Conservation (phyloP, 2,888 invertebrate genomes). For the Ophion costatus region DNA sequence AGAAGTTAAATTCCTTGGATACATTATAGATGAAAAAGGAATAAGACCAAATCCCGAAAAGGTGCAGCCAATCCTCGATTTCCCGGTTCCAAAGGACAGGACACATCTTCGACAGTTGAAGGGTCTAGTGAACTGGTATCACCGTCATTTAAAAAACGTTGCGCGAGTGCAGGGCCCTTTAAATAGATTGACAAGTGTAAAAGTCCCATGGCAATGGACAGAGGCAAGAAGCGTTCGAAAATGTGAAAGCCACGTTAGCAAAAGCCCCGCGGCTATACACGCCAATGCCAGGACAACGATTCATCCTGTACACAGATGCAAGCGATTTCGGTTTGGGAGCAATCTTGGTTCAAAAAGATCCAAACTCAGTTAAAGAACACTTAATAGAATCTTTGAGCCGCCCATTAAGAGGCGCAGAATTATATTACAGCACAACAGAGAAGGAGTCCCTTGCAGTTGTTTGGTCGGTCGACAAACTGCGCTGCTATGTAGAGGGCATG, state of each 20-base stretch:
- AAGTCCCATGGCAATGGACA: constrained; percentile 56
- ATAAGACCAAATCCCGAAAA: constrained; percentile 61
- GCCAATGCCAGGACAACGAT: constrained; percentile 55
- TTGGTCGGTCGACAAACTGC: constrained; percentile 16
- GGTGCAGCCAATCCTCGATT: constrained; percentile 56
- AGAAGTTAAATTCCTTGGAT: constrained; percentile 59
- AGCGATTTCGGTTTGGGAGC: constrained; percentile 63
- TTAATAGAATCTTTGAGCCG: constrained; percentile 23
- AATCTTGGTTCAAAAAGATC: constrained; percentile 49
- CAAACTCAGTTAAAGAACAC: constrained; percentile 18
- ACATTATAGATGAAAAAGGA: constrained; percentile 58
- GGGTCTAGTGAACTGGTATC: constrained; percentile 51
- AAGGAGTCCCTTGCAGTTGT: constrained; percentile 15
- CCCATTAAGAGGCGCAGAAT: constrained; percentile 27
- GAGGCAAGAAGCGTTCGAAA: constrained; percentile 55
- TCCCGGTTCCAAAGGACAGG: constrained; percentile 44
- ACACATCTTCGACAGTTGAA: constrained; percentile 56
- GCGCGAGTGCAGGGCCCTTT: constrained; percentile 52
- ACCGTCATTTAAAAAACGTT: constrained; percentile 47
- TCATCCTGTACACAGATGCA: constrained; percentile 58
- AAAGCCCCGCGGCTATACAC: constrained; percentile 40
- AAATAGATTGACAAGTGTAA: constrained; percentile 53
- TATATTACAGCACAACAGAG: constrained; percentile 2
- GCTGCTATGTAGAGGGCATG: constrained; percentile 46
- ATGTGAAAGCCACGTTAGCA: constrained; percentile 39